Percentiles rank a stretch among this genome's conserved stretches.
Conservation (phyloP, 1,140 invertebrate genomes). For the Vanessa tameamea region DNA sequence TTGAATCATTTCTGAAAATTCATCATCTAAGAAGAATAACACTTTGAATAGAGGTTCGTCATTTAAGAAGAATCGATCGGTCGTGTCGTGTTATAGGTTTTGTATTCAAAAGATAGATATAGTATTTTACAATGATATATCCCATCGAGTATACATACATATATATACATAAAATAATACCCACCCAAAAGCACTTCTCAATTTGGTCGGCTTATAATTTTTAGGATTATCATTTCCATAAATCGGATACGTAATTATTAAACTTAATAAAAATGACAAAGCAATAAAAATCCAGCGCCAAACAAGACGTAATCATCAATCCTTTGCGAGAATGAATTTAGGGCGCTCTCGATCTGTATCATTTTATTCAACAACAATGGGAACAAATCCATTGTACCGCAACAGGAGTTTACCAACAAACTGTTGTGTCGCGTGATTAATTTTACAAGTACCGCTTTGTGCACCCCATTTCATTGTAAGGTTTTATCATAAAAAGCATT, state of each 20-base stretch:
- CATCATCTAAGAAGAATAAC: too few relatives aligned
- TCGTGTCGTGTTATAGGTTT: too few relatives aligned
- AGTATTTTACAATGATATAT: too few relatives aligned
- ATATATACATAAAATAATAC: not conserved
- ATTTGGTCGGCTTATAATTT: not conserved
- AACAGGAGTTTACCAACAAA: conserved; percentile 66
- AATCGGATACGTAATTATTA: not conserved
- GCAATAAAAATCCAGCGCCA: conserved; percentile 15
- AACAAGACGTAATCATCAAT: conserved; percentile 30
- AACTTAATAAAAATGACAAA: conserved; percentile 2
- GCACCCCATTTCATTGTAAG: conserved; percentile 38
- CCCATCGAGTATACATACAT: too few relatives aligned
- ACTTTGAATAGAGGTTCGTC: too few relatives aligned
- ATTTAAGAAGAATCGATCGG: too few relatives aligned
- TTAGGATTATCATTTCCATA: not conserved
- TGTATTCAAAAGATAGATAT: too few relatives aligned
- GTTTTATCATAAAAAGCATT: conserved; percentile 22
- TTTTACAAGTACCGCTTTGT: conserved; percentile 52
- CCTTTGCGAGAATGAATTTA: conserved; percentile 26
- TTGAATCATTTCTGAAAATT: too few relatives aligned
- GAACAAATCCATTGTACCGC: conserved; percentile 53
- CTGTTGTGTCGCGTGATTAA: conserved; percentile 63
- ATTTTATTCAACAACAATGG: conserved; percentile 45
- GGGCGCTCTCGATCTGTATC: conserved; percentile 13
- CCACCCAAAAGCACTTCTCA: not conserved